Evolutionary conservation across 2,113 vertebrate genomes (phyloP).

Genomic region (Mus pahari): DNA sequence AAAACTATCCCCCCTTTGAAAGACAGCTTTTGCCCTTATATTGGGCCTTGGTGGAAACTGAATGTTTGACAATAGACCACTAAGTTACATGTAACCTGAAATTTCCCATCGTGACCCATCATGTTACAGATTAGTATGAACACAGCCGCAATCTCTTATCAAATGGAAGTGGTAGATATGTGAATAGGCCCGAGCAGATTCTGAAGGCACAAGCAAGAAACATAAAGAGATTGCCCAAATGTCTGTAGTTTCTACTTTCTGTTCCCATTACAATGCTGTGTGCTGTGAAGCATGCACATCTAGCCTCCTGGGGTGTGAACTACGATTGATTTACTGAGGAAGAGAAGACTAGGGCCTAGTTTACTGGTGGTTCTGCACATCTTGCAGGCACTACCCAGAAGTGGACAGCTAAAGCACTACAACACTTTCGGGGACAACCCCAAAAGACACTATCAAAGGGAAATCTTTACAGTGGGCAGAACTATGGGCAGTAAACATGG

Average conservation of each 20-base stretch:
- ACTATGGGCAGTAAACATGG: neutral
- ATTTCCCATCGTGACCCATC: neutral
- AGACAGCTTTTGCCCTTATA: neutral
- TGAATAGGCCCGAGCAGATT: neutral
- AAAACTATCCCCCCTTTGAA: neutral
- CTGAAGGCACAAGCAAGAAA: neutral
- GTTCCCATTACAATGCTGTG: neutral
- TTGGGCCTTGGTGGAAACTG: neutral
- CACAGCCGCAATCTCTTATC: neutral
- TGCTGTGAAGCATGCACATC: neutral
- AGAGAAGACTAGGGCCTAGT: neutral
- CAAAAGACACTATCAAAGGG: neutral
- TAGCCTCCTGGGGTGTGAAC: neutral
- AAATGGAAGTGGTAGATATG: neutral
- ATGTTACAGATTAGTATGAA: neutral
- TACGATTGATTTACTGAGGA: neutral
- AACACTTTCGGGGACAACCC: neutral
- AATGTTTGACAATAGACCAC: neutral
- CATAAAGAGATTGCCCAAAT: neutral
- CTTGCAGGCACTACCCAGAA: neutral
- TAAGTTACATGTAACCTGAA: neutral
- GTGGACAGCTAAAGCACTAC: neutral
- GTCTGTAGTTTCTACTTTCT: neutral
- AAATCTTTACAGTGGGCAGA: neutral
- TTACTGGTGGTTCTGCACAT: neutral